Evolutionary conservation across 2,113 vertebrate species (phyloP).

Genomic region (Clarias batrachus): DNA sequence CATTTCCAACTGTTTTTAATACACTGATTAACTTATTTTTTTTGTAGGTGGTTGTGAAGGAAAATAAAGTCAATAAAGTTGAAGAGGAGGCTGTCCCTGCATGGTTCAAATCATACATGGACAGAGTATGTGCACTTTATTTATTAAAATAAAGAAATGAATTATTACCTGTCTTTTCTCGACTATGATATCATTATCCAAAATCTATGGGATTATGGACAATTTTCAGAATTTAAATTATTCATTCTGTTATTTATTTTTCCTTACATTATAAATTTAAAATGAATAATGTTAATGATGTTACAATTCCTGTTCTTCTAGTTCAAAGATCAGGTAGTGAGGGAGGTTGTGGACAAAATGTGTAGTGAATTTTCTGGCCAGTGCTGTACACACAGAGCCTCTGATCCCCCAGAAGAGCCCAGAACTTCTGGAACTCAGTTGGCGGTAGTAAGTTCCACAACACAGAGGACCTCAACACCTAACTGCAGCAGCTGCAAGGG

Average conservation of each 20-base stretch:
- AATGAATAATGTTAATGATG: background rate
- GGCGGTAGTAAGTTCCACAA: constrained; percentile 56
- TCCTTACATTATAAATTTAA: background rate
- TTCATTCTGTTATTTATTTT: background rate
- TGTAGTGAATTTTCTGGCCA: constrained; percentile 88
- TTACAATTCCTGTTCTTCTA: constrained; percentile 52
- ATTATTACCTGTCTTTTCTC: background rate
- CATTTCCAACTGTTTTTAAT: background rate
- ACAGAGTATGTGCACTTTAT: constrained; percentile 74
- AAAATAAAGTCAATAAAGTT: constrained; percentile 70
- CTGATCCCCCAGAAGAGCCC: constrained; percentile 62
- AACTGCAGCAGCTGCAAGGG: constrained; percentile 87
- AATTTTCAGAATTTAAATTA: background rate
- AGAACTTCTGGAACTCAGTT: constrained; percentile 56
- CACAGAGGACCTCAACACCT: constrained; percentile 71
- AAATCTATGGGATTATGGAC: background rate
- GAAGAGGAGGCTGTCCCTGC: constrained; percentile 83
- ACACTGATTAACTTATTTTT: background rate
- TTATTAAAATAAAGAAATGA: too few relatives aligned
- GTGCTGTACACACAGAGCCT: constrained; percentile 75
- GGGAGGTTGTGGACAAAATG: constrained; percentile 91
- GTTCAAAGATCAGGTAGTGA: constrained; percentile 95
- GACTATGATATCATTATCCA: background rate
- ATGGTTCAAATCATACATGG: constrained; percentile 95
- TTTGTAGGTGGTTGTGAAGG: constrained; percentile 67